Evolutionary conservation across 2,797 vertebrate genomes (phyloP).

Genomic region (Gymnoscopelus microlampas): DNA sequence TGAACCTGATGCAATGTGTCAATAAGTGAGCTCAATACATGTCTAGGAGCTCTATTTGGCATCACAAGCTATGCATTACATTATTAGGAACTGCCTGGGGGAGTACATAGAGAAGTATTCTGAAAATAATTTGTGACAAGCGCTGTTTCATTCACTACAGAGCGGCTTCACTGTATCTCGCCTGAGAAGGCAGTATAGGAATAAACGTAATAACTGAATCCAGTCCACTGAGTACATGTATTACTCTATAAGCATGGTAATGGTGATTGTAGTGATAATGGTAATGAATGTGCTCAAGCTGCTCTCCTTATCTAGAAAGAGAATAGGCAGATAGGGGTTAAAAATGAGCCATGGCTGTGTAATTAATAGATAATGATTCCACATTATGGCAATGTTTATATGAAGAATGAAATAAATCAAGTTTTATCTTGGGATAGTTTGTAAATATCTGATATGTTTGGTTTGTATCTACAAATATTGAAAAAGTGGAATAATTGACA

Average conservation of each 20-base stretch:
- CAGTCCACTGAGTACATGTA: slow-evolving; percentile 40
- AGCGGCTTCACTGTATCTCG: slow-evolving; percentile 26
- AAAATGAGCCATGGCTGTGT: slow-evolving; percentile 69
- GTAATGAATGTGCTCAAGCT: slow-evolving; percentile 79
- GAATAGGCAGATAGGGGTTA: slow-evolving; percentile 45
- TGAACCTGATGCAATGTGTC: slow-evolving; percentile 4
- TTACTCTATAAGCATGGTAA: slow-evolving; percentile 65
- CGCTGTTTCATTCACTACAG: slow-evolving; percentile 10
- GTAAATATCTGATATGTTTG: not conserved
- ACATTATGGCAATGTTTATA: slow-evolving; percentile 39
- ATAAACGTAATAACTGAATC: slow-evolving; percentile 32
- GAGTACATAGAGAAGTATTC: slow-evolving; percentile 35
- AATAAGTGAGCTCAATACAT: not conserved
- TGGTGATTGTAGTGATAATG: slow-evolving; percentile 75
- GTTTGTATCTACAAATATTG: no score
- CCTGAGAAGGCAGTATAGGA: slow-evolving; percentile 7
- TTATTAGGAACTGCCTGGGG: slow-evolving; percentile 19
- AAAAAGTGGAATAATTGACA: no score
- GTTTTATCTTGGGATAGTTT: not conserved
- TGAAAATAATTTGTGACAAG: slow-evolving; percentile 37
- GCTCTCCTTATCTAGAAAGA: slow-evolving; percentile 68
- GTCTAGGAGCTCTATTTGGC: not conserved
- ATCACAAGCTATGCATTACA: slow-evolving; percentile 4
- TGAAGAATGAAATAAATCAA: slow-evolving; percentile 26
- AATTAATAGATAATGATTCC: slow-evolving; percentile 60